Conservation (phyloP, 2,888 invertebrate genomes). For the Lasioglossum lativentre region DNA sequence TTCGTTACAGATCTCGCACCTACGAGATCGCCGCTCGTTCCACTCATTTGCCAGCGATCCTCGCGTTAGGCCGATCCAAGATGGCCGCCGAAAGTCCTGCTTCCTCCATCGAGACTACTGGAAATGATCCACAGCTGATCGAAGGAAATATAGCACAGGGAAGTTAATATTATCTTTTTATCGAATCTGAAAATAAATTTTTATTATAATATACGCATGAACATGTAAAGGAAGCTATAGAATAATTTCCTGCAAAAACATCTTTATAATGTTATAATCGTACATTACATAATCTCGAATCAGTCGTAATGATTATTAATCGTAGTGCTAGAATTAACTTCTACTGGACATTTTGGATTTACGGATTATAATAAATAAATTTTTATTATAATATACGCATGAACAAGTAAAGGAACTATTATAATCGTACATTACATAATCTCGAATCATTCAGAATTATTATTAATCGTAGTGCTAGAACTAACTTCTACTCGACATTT, state of each 20-base stretch:
- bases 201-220: background rate
- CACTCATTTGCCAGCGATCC: constrained; percentile 46
- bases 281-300: too few relatives aligned
- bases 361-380: too few relatives aligned
- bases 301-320: too few relatives aligned
- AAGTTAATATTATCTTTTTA: background rate
- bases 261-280: too few relatives aligned
- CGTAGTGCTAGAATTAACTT: too few relatives aligned
- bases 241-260: too few relatives aligned
- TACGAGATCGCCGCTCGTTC: constrained; percentile 52
- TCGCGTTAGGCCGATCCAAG: constrained; percentile 20
- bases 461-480: background rate
- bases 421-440: too few relatives aligned
- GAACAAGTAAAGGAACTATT: too few relatives aligned
- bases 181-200: background rate
- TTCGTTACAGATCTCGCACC: constrained; percentile 69
- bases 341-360: too few relatives aligned
- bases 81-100: constrained; percentile 43
- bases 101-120: background rate
- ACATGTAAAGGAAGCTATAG: too few relatives aligned
- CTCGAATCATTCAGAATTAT: too few relatives aligned
- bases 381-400: too few relatives aligned
- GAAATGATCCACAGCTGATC: background rate
- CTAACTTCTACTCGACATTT: background rate
- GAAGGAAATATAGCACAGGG: background rate